Evolutionary conservation across 2,888 invertebrate species (phyloP), one percentile per base, ranked within the genome.

Genomic region (Palloptera scutellata): DNA sequence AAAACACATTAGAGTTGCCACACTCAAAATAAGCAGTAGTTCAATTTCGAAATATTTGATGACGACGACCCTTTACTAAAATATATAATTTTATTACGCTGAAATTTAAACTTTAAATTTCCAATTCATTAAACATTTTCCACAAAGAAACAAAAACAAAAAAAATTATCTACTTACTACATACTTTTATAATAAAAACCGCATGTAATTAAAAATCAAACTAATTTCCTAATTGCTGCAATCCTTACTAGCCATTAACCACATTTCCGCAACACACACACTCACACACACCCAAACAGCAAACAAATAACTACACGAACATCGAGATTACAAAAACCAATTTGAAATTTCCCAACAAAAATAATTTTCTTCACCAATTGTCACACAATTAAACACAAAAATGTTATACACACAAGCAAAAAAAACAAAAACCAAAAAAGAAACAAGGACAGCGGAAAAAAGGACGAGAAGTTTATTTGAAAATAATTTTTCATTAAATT

Each of bases 401-500:
- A 52, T 48, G 40, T 48, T 13, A 48, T 48, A 48, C 10, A 8
- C 9, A 48, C 10, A 13, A 11, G 15, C 5, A 5, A n/a, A n/a
- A n/a, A 4, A 13, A 48, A 48, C 13, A 48, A 48, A 57, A 42
- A 52, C 41, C 30, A 65, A n/a, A n/a, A 11, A 41, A 52, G n/a
- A 43, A 61, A 52, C 20, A n/a, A n/a, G n/a, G n/a, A n/a, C n/a
- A n/a, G n/a, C n/a, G n/a, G 60, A 61, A 19, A 57, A 62, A 54
- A 61, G 66, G 51, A 54, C 40, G 54, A 62, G 62, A 63, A 62
- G 57, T 64, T 69, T 64, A 71, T 71, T 67, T 68, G 66, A 62
- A 71, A 71, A 71, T 69, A 69, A 69, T 69, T 71, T 69, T 71
- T 71, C 71, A 71, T 71, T 71, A 71, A 69, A 69, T 67, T 63